Percentiles rank a stretch among this genome's conserved stretches.
Conservation (phyloP, 1,140 invertebrate genomes). For the Sweltsa coloradensis region DNA sequence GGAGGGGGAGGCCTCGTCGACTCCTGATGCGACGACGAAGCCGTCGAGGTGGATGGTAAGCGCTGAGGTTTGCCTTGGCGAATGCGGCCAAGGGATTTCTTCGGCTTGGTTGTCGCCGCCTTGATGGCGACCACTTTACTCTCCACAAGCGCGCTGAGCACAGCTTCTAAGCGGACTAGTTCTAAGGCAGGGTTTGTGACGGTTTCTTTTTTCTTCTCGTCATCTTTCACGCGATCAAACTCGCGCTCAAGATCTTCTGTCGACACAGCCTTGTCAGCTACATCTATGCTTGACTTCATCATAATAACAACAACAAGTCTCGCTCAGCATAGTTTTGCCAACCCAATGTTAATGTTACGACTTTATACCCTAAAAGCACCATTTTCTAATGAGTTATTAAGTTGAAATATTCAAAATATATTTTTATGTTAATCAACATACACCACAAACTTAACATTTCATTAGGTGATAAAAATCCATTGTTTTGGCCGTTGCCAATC, state of each 20-base stretch:
- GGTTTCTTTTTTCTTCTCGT: not conserved
- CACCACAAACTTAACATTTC: no score
- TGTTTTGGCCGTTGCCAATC: no score
- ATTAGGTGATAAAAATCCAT: no score
- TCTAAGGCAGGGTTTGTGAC: constrained; percentile 23
- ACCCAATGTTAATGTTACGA: no score
- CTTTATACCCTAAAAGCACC: no score
- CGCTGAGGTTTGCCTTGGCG: no score
- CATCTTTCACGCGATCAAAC: not conserved
- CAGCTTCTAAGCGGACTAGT: constrained; percentile 46
- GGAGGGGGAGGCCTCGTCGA: no score
- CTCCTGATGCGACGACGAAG: constrained; percentile 11
- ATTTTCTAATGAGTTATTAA: no score
- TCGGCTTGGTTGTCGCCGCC: constrained; percentile 1
- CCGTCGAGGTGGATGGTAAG: constrained; percentile 7
- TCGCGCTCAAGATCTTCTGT: constrained; percentile 40
- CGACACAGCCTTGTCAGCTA: constrained; percentile 54
- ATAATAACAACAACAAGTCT: no score
- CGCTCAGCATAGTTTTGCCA: no score
- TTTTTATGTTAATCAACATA: no score
- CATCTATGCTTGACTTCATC: constrained; percentile 34
- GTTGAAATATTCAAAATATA: no score
- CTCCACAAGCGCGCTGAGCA: constrained; percentile 48
- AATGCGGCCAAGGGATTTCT: constrained; percentile 3
- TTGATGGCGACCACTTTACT: constrained; percentile 34